Evolutionary conservation across 2,113 vertebrate species (phyloP).

Genomic region (Zeus faber): DNA sequence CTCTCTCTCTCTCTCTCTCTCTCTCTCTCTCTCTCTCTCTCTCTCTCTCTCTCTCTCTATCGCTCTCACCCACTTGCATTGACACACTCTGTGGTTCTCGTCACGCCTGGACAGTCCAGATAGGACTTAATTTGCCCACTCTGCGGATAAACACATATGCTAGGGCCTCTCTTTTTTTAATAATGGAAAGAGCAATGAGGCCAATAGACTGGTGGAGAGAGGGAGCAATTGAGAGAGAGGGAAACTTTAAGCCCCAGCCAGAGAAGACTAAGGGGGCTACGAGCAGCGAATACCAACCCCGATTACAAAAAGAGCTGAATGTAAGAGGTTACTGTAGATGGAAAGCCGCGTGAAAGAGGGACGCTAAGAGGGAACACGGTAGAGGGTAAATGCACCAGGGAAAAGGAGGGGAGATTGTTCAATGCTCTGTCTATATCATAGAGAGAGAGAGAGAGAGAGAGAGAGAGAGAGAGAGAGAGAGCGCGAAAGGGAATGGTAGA

Average conservation of each 20-base stretch:
- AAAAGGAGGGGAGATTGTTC: neutral
- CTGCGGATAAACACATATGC: slow-evolving; percentile 49
- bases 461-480: neutral
- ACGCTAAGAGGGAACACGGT: neutral
- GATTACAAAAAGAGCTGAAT: slow-evolving; percentile 41
- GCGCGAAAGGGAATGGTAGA: neutral
- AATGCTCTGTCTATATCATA: neutral
- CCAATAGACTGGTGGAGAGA: slow-evolving; percentile 26
- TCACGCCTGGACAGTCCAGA: slow-evolving; percentile 30
- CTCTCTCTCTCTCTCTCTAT: neutral
- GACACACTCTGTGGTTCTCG: slow-evolving; percentile 12
- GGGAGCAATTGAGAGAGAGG: slow-evolving; percentile 14
- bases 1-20: neutral
- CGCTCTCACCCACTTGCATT: neutral
- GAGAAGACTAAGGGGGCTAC: slow-evolving; percentile 14
- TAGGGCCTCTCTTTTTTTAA: slow-evolving; percentile 39
- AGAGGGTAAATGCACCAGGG: neutral
- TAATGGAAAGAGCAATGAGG: too few relatives aligned
- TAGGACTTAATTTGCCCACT: slow-evolving; percentile 53
- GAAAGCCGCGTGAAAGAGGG: slow-evolving; percentile 12
- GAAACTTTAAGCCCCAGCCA: slow-evolving; percentile 37
- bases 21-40: neutral
- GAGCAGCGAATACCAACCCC: slow-evolving; percentile 40
- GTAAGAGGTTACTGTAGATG: slow-evolving; percentile 36
- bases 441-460: slow-evolving; percentile 1